Evolutionary conservation across 2,113 vertebrate species (phyloP).

Genomic region (Callithrix jacchus): DNA sequence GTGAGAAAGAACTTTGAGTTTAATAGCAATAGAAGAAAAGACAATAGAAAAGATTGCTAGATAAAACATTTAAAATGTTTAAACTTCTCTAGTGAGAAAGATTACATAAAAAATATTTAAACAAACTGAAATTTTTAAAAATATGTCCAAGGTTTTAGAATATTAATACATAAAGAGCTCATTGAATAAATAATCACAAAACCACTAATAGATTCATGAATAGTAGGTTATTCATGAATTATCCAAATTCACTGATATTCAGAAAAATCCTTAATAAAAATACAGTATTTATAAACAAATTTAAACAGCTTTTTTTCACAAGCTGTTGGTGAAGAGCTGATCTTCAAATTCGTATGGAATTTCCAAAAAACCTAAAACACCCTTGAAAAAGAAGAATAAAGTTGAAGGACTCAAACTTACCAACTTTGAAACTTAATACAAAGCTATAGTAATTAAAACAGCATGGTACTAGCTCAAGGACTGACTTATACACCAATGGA

Average conservation of each 20-base stretch:
- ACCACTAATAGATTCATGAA: neutral
- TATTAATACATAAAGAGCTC: neutral
- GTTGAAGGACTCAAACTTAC: neutral
- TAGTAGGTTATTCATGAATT: too few relatives aligned
- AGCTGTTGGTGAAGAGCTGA: neutral
- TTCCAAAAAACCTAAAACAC: neutral
- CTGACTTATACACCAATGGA: neutral
- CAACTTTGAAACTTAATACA: neutral
- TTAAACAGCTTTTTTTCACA: neutral
- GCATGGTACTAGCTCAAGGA: neutral
- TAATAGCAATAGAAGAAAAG: neutral
- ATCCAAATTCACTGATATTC: neutral
- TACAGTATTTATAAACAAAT: neutral
- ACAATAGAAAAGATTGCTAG: neutral
- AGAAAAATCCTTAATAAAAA: neutral
- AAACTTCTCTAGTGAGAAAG: neutral
- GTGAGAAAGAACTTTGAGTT: neutral
- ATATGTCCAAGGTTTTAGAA: neutral
- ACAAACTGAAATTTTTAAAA: neutral
- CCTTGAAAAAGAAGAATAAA: neutral
- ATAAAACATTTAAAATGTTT: neutral
- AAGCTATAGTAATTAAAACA: neutral
- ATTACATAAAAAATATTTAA: neutral
- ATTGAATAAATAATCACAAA: constrained; percentile 32
- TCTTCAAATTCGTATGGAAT: neutral